Base-by-base conservation (phyloP, 2,888 invertebrate species). In the Papilio gigon region DNA sequence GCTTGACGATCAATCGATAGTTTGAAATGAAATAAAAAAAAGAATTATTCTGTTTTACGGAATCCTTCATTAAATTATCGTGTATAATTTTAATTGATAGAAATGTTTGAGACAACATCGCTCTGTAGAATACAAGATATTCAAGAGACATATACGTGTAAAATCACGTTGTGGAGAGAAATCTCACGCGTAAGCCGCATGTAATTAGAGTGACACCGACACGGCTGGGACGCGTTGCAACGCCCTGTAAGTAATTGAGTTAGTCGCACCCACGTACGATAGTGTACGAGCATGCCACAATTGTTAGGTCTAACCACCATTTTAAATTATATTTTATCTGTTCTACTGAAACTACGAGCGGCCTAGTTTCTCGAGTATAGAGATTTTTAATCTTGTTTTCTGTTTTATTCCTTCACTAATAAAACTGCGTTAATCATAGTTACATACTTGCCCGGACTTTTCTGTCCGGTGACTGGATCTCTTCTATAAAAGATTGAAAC, bases 161-260 rank as follows among this genome's bases (percentile, higher is more conserved):
- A n/a, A 58, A 30, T 20, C 27, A 58, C 53, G 30, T 67, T 47
- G 68, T 59, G 60, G 59, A 68, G 30, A 58, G 53, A 35, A 47
- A 40, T 58, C 61, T 66, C 60, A 53, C 42, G 58, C 44, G 58
- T 42, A 20, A 70, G 61, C 69, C 71, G 69, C 61, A 68, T 25
- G 70, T 70, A 70, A 73, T 73, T 68, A 68, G 68, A 50, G 68
- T 70, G 66, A 71, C 44, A 50, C 67, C 65, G 67, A 70, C 40
- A 68, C 65, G 61, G 60, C 25, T 58, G 65, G 67, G 70, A 70
- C 68, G 66, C 62, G 56, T 70, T 62, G 61, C 67, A 62, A 56
- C 67, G 27, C 56, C 67, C 62, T 35, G 35, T 67, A 72, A 71
- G 64, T 66, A 71, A 73, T 73, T 71, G 68, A 50, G 61, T 66